Percentiles rank a stretch among this genome's conserved stretches.
Evolutionary conservation across 2,113 vertebrate genomes (phyloP).

Genomic region (Hippocampus zosterae): DNA sequence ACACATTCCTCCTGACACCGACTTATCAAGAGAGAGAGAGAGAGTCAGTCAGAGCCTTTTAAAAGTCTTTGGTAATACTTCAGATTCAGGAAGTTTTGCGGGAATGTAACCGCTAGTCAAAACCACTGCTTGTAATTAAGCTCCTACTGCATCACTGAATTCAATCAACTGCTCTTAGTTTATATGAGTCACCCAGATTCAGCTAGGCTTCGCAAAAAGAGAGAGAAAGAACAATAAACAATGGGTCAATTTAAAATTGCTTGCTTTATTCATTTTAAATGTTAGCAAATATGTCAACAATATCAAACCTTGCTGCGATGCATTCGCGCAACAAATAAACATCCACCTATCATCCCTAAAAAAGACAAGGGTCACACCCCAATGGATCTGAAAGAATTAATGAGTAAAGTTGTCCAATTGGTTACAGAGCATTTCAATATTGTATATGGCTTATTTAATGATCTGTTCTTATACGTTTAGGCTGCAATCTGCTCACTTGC

Average conservation of each 20-base stretch:
- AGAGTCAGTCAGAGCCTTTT: no score
- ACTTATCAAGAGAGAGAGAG: no score
- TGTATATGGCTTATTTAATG: background rate
- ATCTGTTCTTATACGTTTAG: conserved; percentile 4
- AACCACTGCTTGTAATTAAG: no score
- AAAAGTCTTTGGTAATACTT: no score
- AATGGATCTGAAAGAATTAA: background rate
- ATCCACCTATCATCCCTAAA: background rate
- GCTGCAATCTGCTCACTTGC: background rate
- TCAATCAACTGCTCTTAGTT: conserved; percentile 2
- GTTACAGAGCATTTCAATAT: background rate
- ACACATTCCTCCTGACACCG: no score
- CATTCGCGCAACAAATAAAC: background rate
- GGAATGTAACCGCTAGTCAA: no score
- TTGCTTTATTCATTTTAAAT: conserved; percentile 39
- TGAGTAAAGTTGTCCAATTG: background rate
- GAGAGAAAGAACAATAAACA: background rate
- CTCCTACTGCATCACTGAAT: no score
- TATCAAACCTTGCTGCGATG: background rate
- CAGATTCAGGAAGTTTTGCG: no score
- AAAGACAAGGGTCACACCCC: background rate
- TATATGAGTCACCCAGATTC: background rate
- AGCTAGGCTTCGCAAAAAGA: background rate
- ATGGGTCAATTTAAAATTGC: conserved; percentile 44
- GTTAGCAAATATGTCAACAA: background rate